Percentiles rank a stretch among this genome's conserved stretches.
Evolutionary conservation across 2,797 vertebrate genomes (phyloP).

Genomic region (Myoxocephalus aenaeus): DNA sequence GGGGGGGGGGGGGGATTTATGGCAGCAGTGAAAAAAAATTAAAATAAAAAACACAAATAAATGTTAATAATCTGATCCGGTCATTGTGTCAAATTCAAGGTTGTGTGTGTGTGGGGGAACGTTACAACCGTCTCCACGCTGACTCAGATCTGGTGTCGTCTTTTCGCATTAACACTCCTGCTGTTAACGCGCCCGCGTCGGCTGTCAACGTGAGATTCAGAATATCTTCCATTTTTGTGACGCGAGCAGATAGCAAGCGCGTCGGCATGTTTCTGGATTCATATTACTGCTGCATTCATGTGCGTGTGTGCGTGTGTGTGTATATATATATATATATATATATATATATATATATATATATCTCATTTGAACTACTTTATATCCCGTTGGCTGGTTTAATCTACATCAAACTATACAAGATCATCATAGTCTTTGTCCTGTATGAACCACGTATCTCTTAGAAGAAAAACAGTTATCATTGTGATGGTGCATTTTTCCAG

Average conservation of each 20-base stretch:
- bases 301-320: too few relatives aligned
- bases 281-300: not conserved
- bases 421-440: not conserved
- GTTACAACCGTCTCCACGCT: slow-evolving; percentile 1
- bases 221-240: not conserved
- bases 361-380: not conserved
- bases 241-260: not conserved
- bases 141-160: slow-evolving; percentile 9
- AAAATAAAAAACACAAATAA: not conserved
- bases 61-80: not conserved
- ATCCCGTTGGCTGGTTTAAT: not conserved
- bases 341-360: too few relatives aligned
- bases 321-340: too few relatives aligned
- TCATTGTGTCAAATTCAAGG: not conserved
- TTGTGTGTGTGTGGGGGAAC: not conserved
- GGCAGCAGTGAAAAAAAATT: not conserved
- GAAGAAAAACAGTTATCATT: not conserved
- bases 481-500: not conserved
- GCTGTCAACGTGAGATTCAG: slow-evolving; percentile 10
- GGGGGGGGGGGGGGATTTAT: too few relatives aligned
- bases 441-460: not conserved
- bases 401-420: not conserved
- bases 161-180: slow-evolving; percentile 1
- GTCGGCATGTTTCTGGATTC: not conserved
- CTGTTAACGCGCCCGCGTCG: slow-evolving; percentile 14